These are phyloP conservation scores for Ellobium chinense DNA, from an alignment of 2,888 invertebrate species.

Conservation along the genomic window DNA sequence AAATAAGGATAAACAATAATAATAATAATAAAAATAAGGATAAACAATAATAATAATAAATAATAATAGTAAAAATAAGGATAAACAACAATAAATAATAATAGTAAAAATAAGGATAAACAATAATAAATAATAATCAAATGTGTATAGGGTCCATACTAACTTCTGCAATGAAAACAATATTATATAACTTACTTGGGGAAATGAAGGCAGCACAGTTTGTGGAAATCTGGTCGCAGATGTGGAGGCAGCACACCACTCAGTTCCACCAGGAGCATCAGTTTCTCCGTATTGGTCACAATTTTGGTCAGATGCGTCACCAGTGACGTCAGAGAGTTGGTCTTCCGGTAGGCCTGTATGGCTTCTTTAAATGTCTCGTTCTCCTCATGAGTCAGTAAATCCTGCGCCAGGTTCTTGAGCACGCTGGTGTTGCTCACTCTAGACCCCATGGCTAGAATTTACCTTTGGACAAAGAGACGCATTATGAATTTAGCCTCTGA, in stretches of 20 bases:
- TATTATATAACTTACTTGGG: constrained; percentile 49
- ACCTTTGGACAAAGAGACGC: too few species aligned
- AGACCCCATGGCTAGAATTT: neutral
- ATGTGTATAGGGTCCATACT: too few species aligned
- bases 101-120: too few species aligned
- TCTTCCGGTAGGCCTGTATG: constrained; percentile 65
- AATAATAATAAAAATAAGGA: too few species aligned
- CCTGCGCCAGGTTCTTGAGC: constrained; percentile 63
- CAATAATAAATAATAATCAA: too few species aligned
- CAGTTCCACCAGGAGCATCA: constrained; percentile 67
- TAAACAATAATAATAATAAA: too few species aligned
- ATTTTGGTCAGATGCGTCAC: constrained; percentile 58
- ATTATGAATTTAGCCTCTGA: too few species aligned
- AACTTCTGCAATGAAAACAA: too few species aligned
- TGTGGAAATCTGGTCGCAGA: constrained; percentile 65
- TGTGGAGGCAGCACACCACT: constrained; percentile 62
- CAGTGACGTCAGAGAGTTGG: constrained; percentile 63
- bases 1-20: too few species aligned
- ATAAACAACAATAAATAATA: too few species aligned
- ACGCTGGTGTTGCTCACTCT: constrained; percentile 27
- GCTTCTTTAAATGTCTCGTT: constrained; percentile 62
- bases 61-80: too few species aligned
- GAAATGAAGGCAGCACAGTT: constrained; percentile 66
- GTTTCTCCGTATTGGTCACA: constrained; percentile 55
- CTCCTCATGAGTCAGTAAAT: constrained; percentile 62